Evolutionary conservation across 2,797 vertebrate genomes (phyloP).

Genomic region (Labeo calbasu): DNA sequence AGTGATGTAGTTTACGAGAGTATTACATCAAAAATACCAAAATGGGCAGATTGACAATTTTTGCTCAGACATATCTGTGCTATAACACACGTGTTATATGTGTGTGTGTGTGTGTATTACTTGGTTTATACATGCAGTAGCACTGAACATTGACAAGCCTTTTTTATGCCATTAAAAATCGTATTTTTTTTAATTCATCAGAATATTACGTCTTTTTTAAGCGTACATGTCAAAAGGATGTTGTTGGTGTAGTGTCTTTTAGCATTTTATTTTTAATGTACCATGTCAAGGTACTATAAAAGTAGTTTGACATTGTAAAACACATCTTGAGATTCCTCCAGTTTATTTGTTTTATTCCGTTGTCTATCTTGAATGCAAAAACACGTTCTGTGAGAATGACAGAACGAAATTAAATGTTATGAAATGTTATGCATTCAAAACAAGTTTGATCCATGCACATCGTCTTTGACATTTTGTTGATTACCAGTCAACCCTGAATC

Average conservation of each 20-base stretch:
- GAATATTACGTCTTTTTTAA: background rate
- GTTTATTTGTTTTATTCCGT: background rate
- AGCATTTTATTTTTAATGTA: background rate
- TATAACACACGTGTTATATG: background rate
- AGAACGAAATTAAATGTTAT: no score
- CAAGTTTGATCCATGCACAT: background rate
- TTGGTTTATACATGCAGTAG: background rate
- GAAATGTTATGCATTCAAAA: constrained; percentile 4
- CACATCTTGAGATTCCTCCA: background rate
- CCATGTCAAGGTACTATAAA: background rate
- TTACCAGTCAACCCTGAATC: background rate
- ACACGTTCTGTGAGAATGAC: background rate
- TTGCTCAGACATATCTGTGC: background rate
- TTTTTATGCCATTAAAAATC: background rate
- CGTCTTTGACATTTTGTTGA: background rate
- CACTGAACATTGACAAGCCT: background rate
- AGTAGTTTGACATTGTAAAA: background rate
- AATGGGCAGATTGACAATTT: background rate
- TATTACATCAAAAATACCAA: background rate
- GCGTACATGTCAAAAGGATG: background rate
- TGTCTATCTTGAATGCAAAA: background rate
- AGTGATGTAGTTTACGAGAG: background rate
- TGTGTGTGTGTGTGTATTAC: no score
- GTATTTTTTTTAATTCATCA: background rate
- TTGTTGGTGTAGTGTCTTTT: background rate